A percentile compares a stretch with the other conserved stretches of the same genome.
These are phyloP conservation scores for Melanotaenia trifasciata DNA, from an alignment of 2,797 vertebrate species.

Conservation along the genomic window DNA sequence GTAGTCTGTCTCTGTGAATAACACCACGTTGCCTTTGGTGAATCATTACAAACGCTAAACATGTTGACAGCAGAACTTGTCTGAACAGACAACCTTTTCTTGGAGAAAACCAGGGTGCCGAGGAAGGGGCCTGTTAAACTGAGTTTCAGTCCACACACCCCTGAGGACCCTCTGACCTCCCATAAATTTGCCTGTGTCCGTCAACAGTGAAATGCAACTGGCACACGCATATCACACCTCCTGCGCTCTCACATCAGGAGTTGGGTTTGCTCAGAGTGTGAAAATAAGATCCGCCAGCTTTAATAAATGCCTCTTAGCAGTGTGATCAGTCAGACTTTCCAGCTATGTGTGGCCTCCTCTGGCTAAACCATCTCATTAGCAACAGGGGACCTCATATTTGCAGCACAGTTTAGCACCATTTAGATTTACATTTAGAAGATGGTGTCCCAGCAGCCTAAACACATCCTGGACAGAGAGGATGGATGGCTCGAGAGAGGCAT, in stretches of 20 bases:
- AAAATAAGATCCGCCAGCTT: slow-evolving; percentile 86
- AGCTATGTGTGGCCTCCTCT: slow-evolving; percentile 79
- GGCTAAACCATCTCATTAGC: slow-evolving; percentile 85
- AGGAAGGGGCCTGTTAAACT: slow-evolving; percentile 70
- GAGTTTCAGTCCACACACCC: slow-evolving; percentile 57
- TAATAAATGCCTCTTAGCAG: slow-evolving; percentile 84
- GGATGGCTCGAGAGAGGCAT: too few species aligned
- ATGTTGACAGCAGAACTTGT: slow-evolving; percentile 18
- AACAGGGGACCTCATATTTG: slow-evolving; percentile 80
- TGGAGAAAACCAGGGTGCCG: slow-evolving; percentile 54
- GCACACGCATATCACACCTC: slow-evolving; percentile 63
- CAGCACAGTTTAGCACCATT: slow-evolving; percentile 79
- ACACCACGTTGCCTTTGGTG: slow-evolving; percentile 27
- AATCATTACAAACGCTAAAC: slow-evolving; percentile 12
- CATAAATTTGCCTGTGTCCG: slow-evolving; percentile 86
- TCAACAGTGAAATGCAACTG: slow-evolving; percentile 85
- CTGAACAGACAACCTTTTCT: slow-evolving; percentile 16
- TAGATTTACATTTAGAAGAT: slow-evolving; percentile 77
- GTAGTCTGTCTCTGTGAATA: slow-evolving; percentile 81
- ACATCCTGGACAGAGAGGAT: too few species aligned
- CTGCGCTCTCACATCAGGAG: slow-evolving; percentile 70
- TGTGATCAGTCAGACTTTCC: slow-evolving; percentile 76
- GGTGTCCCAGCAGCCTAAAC: too few species aligned
- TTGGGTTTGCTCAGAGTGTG: slow-evolving; percentile 83
- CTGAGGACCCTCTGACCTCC: slow-evolving; percentile 71